A percentile compares a stretch with the other conserved stretches of the same genome.
These are phyloP conservation scores for Corythoichthys haematopterus DNA, from an alignment of 2,113 vertebrate genomes.

Conservation along the genomic window DNA sequence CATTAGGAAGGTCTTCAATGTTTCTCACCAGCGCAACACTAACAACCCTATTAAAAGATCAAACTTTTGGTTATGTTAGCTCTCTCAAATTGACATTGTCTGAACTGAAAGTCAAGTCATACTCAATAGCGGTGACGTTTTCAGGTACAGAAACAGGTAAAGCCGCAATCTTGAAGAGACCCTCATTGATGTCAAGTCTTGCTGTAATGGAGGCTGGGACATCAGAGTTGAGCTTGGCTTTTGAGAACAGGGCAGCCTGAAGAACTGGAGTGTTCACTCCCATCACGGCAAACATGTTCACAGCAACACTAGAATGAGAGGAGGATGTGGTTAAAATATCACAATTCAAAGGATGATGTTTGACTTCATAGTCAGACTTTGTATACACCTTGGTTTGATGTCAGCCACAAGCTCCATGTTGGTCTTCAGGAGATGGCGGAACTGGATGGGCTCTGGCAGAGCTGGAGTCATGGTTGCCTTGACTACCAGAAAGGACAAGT, in stretches of 20 bases:
- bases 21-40: slow-evolving; percentile 75
- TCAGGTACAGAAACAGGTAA: slow-evolving; percentile 65
- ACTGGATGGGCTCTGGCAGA: slow-evolving; percentile 50
- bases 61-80: not conserved
- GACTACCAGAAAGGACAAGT: slow-evolving; percentile 34
- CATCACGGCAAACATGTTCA: slow-evolving; percentile 71
- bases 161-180: slow-evolving; percentile 73
- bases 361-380: not conserved
- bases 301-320: slow-evolving; percentile 57
- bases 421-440: slow-evolving; percentile 51
- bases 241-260: slow-evolving; percentile 70
- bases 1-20: slow-evolving; percentile 56
- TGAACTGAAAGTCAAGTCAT: slow-evolving; percentile 17
- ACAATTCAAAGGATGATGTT: not conserved
- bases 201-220: slow-evolving; percentile 64
- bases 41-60: slow-evolving; percentile 60
- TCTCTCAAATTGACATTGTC: not conserved
- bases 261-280: slow-evolving; percentile 76
- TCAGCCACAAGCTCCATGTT: slow-evolving; percentile 58
- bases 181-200: slow-evolving; percentile 67
- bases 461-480: slow-evolving; percentile 44
- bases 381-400: slow-evolving; percentile 62
- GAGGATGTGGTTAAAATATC: not conserved
- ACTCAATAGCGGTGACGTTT: slow-evolving; percentile 66
- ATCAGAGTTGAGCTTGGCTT: slow-evolving; percentile 52